Conservation (phyloP, 2,888 invertebrate genomes). For the Lasius fuliginosus region DNA sequence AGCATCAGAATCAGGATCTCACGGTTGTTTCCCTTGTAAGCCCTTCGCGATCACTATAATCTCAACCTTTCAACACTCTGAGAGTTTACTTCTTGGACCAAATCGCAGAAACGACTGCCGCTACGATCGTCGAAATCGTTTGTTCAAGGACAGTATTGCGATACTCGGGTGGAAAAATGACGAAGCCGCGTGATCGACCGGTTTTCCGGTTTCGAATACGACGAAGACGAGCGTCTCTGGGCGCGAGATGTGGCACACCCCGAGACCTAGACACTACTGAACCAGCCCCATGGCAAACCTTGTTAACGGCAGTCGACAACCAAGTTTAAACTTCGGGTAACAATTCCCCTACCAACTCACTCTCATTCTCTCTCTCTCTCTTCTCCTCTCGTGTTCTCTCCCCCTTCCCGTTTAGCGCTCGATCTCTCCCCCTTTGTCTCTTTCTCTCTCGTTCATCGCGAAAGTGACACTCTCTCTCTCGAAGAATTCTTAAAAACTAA, state of each 20-base stretch:
- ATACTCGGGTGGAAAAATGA: slow-evolving; percentile 17
- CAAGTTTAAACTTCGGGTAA: slow-evolving; percentile 86
- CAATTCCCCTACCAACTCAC: slow-evolving; percentile 83
- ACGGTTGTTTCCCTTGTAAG: not conserved
- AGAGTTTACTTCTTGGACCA: not conserved
- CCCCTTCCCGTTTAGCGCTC: slow-evolving; percentile 59
- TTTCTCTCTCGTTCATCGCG: slow-evolving; percentile 9
- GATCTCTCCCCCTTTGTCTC: slow-evolving; percentile 63
- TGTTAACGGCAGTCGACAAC: slow-evolving; percentile 86
- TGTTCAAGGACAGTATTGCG: not conserved
- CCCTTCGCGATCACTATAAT: slow-evolving; percentile 35
- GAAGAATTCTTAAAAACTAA: slow-evolving; percentile 67
- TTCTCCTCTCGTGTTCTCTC: slow-evolving; percentile 66
- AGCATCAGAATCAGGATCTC: not conserved
- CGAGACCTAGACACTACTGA: slow-evolving; percentile 86
- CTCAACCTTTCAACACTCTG: slow-evolving; percentile 11
- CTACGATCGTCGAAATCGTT: not conserved
- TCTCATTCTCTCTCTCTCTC: slow-evolving; percentile 64
- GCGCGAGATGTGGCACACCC: slow-evolving; percentile 84
- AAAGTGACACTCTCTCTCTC: slow-evolving; percentile 33
- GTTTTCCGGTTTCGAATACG: slow-evolving; percentile 50
- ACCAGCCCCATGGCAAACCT: slow-evolving; percentile 86
- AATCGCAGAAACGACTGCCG: not conserved
- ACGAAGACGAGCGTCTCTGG: slow-evolving; percentile 68
- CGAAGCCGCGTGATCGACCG: slow-evolving; percentile 38